Evolutionary conservation across 2,888 invertebrate species (phyloP).

Genomic region (Philhelius pedissequus): DNA sequence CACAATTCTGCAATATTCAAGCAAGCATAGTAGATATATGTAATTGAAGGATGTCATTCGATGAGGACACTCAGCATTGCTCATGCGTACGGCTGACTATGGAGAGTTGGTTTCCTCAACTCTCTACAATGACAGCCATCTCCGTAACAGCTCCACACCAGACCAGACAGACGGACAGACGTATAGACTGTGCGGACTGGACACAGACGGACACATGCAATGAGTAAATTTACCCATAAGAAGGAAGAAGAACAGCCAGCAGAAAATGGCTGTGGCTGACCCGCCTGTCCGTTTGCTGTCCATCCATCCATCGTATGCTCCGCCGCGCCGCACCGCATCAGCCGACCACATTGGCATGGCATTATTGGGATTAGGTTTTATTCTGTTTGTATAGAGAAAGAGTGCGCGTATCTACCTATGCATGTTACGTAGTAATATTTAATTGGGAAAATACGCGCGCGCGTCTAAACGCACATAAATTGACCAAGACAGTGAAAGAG

Average conservation of each 20-base stretch:
- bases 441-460: slow-evolving; percentile 77
- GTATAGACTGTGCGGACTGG: slow-evolving; percentile 17
- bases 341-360: slow-evolving; percentile 9
- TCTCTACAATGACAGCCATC: slow-evolving; percentile 59
- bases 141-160: slow-evolving; percentile 35
- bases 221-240: slow-evolving; percentile 29
- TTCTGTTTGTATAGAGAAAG: neutral
- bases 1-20: slow-evolving; percentile 20
- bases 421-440: slow-evolving; percentile 78
- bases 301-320: slow-evolving; percentile 56
- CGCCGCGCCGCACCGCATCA: too few species aligned
- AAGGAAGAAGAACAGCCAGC: slow-evolving; percentile 42
- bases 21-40: too few species aligned
- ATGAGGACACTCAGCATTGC: slow-evolving; percentile 19
- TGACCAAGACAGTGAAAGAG: slow-evolving; percentile 61
- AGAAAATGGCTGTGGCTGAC: slow-evolving; percentile 36
- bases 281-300: slow-evolving; percentile 59
- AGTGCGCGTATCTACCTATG: slow-evolving; percentile 74
- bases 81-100: slow-evolving; percentile 55
- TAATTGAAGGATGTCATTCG: slow-evolving; percentile 66
- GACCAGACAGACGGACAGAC: slow-evolving; percentile 27
- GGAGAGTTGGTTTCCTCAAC: slow-evolving; percentile 42
- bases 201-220: slow-evolving; percentile 14
- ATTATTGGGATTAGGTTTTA: neutral
- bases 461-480: slow-evolving; percentile 78